Evolutionary conservation across 2,888 invertebrate species (phyloP).

Genomic region (Drosophila pullipes): DNA sequence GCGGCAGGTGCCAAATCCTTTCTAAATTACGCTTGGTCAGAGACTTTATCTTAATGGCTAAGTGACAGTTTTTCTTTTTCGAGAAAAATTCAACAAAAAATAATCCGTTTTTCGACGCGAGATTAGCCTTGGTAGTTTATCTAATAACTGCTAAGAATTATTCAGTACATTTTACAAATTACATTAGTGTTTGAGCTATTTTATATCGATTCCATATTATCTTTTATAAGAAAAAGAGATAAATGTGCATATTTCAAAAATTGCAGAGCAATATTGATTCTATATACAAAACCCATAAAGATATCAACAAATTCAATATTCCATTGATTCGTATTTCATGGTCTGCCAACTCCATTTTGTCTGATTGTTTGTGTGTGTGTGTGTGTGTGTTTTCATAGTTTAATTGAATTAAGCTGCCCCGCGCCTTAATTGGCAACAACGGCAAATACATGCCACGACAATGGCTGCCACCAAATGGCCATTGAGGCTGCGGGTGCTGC

Average conservation of each 20-base stretch:
- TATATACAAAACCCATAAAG: not conserved
- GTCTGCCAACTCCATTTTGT: slow-evolving; percentile 45
- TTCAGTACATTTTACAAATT: not conserved
- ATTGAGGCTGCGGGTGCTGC: slow-evolving; percentile 62
- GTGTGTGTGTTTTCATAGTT: slow-evolving; percentile 29
- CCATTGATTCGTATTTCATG: slow-evolving; percentile 16
- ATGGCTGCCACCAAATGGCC: slow-evolving; percentile 53
- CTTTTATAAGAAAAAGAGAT: not conserved
- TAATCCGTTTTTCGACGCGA: not conserved
- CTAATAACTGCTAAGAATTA: not conserved
- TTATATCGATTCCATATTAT: not conserved
- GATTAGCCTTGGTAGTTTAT: no score
- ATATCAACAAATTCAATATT: not conserved
- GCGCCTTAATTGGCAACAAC: slow-evolving; percentile 71
- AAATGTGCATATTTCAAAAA: not conserved
- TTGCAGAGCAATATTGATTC: slow-evolving; percentile 23
- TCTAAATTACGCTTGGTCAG: not conserved
- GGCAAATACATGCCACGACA: slow-evolving; percentile 49
- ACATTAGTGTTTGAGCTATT: not conserved
- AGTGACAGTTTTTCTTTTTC: not conserved
- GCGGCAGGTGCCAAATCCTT: not conserved
- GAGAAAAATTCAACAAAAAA: not conserved
- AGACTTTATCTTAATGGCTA: not conserved
- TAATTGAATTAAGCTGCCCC: slow-evolving; percentile 70
- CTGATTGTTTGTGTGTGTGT: not conserved